Base-by-base conservation (phyloP, 2,797 vertebrate species). In the Sebastolobus altivelis region DNA sequence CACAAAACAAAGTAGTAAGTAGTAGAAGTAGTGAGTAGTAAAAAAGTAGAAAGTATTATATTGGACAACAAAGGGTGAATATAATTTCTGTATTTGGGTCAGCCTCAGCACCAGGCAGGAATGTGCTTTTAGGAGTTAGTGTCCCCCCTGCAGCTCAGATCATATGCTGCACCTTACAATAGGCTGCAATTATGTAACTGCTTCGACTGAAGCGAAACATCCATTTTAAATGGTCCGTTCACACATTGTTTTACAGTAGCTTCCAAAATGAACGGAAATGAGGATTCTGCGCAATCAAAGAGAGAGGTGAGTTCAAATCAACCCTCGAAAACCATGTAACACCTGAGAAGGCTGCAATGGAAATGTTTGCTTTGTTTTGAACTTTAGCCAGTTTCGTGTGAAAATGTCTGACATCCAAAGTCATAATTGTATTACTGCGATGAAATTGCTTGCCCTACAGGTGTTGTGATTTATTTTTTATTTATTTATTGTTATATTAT, bases 91-190 rank as follows among this genome's bases (percentile, higher is more conserved):
- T 56, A 72, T 87, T 69, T 85, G 73, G 70, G 72, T 86, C 82
- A 87, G 35, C 65, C 16, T 70, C 31, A 71, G 20, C 33, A 58
- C 7, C 49, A 71, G 7, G 46, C 18, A 83, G 71, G 83, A 90
- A 87, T 91, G 88, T 86, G 80, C n/a, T 46, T 60, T 10, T 65
- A 81, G 63, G 72, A 46, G 67, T 83, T 81, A 85, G 81, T 63
- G 25, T 11, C 12, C 22, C 61, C 33, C 69, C 27, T 14, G 12
- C n/a, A 55, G 66, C 65, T 71, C 8, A 56, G 77, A 76, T 93
- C 89, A 92, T 83, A 82, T 72, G 87, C 82, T 87, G 80, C 87
- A 90, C 89, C 83, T 89, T 72, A 65, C 59, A 80, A 59, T 22
- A 63, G 54, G 37, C 60, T 58, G 54, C 29, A 27, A 46, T 80